Evolutionary conservation across 2,888 invertebrate species (phyloP).

Genomic region (Sthenelais limicola): DNA sequence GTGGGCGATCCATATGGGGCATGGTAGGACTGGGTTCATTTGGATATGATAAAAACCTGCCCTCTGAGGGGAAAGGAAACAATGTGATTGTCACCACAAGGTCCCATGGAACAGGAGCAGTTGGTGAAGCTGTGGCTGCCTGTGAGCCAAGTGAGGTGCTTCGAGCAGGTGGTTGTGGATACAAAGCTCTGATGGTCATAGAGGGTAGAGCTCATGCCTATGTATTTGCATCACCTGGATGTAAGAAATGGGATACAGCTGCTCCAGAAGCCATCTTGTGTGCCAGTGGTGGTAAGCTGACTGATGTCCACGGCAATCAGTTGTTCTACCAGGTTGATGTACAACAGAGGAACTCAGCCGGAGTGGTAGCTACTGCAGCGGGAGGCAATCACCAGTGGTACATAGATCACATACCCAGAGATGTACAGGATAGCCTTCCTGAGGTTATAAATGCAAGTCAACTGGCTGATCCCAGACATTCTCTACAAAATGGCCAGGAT

Average conservation of each 20-base stretch:
- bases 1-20: conserved; percentile 97
- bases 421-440: conserved; percentile 59
- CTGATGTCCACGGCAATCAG: conserved; percentile 81
- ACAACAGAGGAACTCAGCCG: conserved; percentile 80
- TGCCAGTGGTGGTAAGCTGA: conserved; percentile 89
- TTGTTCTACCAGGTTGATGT: conserved; percentile 78
- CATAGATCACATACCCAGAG: conserved; percentile 80
- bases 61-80: conserved; percentile 73
- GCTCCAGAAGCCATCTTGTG: conserved; percentile 94
- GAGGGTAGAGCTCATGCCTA: conserved; percentile 97
- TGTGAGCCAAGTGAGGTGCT: conserved; percentile 85
- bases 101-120: conserved; percentile 89
- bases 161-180: conserved; percentile 95
- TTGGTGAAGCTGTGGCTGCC: conserved; percentile 87
- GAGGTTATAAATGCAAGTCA: not conserved
- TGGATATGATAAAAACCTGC: conserved; percentile 58
- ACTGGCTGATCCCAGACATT: conserved; percentile 17
- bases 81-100: conserved; percentile 93
- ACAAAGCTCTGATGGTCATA: conserved; percentile 86
- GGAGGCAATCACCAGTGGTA: conserved; percentile 83
- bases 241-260: conserved; percentile 99
- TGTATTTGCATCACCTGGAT: conserved; percentile 94
- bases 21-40: conserved; percentile 80
- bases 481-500: too few species aligned
- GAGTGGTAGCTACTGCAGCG: conserved; percentile 89